A percentile compares a stretch with the other conserved stretches of the same genome.
These are phyloP conservation scores for Nixonia krombeini DNA, from an alignment of 1,140 invertebrate genomes.

Conservation along the genomic window DNA sequence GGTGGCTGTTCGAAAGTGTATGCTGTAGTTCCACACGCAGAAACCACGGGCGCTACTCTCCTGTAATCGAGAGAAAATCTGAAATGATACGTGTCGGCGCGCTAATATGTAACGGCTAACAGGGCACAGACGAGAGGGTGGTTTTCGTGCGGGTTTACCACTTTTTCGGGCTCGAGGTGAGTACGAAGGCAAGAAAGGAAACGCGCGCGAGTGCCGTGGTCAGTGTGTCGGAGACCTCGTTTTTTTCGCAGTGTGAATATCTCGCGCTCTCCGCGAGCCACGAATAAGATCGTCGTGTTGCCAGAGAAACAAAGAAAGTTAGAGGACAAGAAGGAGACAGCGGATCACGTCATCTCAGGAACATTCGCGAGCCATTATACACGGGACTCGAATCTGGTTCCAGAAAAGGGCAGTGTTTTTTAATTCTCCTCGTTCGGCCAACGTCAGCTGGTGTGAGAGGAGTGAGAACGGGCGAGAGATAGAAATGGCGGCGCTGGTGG, in stretches of 20 bases:
- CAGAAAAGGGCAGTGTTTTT: constrained; percentile 21
- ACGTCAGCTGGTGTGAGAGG: constrained; percentile 65
- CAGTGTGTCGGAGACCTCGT: constrained; percentile 41
- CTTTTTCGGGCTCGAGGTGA: constrained; percentile 13
- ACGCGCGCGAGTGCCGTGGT: constrained; percentile 34
- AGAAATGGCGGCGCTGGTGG: constrained; percentile 94
- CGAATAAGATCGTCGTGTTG: not conserved
- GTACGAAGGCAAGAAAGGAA: constrained; percentile 13
- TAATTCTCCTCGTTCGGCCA: constrained; percentile 44
- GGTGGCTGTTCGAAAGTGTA: constrained; percentile 68
- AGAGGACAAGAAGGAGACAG: not conserved
- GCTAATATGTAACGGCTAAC: constrained; percentile 63
- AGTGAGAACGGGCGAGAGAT: constrained; percentile 60
- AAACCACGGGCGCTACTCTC: constrained; percentile 59
- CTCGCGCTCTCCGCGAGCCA: not conserved
- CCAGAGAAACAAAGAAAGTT: not conserved
- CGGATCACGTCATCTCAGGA: not conserved
- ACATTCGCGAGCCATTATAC: not conserved
- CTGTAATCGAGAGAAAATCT: constrained; percentile 56
- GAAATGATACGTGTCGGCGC: constrained; percentile 57
- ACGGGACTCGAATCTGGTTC: not conserved
- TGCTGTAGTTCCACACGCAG: constrained; percentile 62
- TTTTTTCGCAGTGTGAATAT: constrained; percentile 16
- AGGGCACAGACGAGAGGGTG: constrained; percentile 45
- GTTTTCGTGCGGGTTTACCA: constrained; percentile 47